Evolutionary conservation across 2,888 invertebrate species (phyloP), one percentile per base, ranked within the genome.

Genomic region (Electrophaes corylata): DNA sequence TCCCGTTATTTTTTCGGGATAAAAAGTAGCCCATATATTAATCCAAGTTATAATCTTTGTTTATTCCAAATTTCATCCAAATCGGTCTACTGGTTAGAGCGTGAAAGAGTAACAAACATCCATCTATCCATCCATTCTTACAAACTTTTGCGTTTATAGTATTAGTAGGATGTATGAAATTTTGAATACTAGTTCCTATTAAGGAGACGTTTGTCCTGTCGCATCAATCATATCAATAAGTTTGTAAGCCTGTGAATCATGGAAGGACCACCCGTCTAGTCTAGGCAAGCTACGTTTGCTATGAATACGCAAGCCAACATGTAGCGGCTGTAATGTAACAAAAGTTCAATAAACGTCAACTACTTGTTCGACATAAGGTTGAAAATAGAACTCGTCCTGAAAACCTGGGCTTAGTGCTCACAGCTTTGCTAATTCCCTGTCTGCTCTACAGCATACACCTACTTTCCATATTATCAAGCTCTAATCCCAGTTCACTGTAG

Each of bases 381-480:
- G 19, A 40, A 33, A 40, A n/a, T 40, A 4, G 40, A 19, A 3
- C 4, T n/a, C 8, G 6, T 35, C 6, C 14, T 14, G 14, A 10
- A 37, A 18, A 41, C n/a, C 43, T 26, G 26, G 43, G 35, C 37
- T 20, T 41, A 54, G 47, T 43, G 54, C 40, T 47, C 56, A 37
- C 14, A 39, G 49, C 45, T 39, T 29, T 6, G 50, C 57, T 57
- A 57, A 57, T 46, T 50, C 57, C 40, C 45, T 41, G 41, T 33
- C 47, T 51, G 35, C 29, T 50, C 47, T 44, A 26, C 29, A 41
- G 33, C 43, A 26, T 43, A 43, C 51, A 46, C 41, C 51, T 57
- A 51, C 47, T 57, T 57, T 47, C 46, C 50, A 51, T 57, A 46
- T 46, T 41, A 51, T 23, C 50, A 66, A 54, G 57, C 64, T 58